A percentile compares a stretch with the other conserved stretches of the same genome.
These are phyloP conservation scores for Chorisops tibialis DNA, from an alignment of 2,888 invertebrate species.

Conservation along the genomic window DNA sequence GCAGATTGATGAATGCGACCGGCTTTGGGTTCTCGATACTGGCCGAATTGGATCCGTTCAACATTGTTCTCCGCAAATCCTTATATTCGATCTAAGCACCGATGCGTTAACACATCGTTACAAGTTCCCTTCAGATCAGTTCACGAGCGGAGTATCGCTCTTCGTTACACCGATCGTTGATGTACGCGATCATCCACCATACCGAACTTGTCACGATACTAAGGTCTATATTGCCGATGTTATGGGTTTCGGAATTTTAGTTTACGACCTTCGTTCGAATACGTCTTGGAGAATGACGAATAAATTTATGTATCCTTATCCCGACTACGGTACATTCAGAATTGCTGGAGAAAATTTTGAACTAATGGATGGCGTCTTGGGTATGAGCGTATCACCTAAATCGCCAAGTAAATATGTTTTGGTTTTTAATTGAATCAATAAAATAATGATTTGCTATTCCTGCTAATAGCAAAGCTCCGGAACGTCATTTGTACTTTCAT, in stretches of 20 bases:
- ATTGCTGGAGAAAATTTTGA: slow-evolving; percentile 61
- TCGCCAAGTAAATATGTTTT: too few species aligned
- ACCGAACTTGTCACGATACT: slow-evolving; percentile 53
- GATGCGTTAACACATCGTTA: slow-evolving; percentile 56
- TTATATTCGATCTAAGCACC: slow-evolving; percentile 66
- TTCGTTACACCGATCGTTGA: slow-evolving; percentile 55
- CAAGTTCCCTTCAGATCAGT: slow-evolving; percentile 42
- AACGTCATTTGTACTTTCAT: slow-evolving; percentile 60
- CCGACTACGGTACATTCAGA: slow-evolving; percentile 57
- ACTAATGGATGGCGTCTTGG: slow-evolving; percentile 66
- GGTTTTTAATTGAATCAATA: too few species aligned
- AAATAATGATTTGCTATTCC: too few species aligned
- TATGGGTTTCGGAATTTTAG: slow-evolving; percentile 58
- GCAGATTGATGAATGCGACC: slow-evolving; percentile 63
- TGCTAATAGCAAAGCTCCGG: neutral
- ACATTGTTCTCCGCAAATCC: slow-evolving; percentile 68
- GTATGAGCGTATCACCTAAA: slow-evolving; percentile 57
- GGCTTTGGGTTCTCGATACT: slow-evolving; percentile 66
- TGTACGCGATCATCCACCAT: slow-evolving; percentile 51
- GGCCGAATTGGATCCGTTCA: slow-evolving; percentile 58
- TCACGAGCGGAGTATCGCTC: slow-evolving; percentile 43
- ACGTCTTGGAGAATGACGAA: slow-evolving; percentile 61
- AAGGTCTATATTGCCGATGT: slow-evolving; percentile 66
- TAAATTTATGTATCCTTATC: slow-evolving; percentile 58
- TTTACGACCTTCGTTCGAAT: slow-evolving; percentile 55